Conservation (phyloP, 2,888 invertebrate species). For the Mesorhabditis belari region DNA sequence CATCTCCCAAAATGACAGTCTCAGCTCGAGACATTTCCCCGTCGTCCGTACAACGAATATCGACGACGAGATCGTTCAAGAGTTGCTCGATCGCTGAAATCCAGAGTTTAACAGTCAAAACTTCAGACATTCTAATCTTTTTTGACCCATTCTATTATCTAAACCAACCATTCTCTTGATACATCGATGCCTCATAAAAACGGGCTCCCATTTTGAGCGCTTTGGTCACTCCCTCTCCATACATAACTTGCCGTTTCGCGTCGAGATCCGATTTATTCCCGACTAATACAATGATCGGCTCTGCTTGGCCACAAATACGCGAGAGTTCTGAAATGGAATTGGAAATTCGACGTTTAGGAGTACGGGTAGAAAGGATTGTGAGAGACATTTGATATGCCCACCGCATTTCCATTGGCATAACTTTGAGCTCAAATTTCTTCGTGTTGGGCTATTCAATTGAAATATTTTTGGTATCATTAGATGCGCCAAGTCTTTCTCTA, state of each 20-base stretch:
- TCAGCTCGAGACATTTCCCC: neutral
- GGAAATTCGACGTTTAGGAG: neutral
- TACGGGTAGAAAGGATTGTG: no score
- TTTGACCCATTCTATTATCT: neutral
- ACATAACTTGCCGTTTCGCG: conserved; percentile 26
- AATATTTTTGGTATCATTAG: no score
- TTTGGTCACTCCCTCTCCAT: conserved; percentile 34
- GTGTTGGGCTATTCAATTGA: no score
- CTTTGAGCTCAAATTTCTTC: no score
- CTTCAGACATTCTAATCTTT: neutral
- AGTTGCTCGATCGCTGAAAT: neutral
- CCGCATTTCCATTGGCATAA: no score
- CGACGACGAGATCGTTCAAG: neutral
- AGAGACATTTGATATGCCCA: no score
- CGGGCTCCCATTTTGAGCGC: conserved; percentile 33
- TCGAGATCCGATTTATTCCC: conserved; percentile 36
- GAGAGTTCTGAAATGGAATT: conserved; percentile 13
- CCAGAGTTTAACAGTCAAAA: no score
- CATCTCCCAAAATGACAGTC: neutral
- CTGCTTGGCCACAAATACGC: conserved; percentile 22
- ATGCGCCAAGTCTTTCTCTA: no score
- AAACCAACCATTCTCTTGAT: conserved; percentile 11
- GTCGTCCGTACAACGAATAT: neutral
- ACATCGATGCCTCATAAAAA: conserved; percentile 32
- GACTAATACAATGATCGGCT: conserved; percentile 28